Evolutionary conservation across 2,113 vertebrate genomes (phyloP), one percentile per base, ranked within the genome.

Genomic region (Pomatostomus ruficeps): DNA sequence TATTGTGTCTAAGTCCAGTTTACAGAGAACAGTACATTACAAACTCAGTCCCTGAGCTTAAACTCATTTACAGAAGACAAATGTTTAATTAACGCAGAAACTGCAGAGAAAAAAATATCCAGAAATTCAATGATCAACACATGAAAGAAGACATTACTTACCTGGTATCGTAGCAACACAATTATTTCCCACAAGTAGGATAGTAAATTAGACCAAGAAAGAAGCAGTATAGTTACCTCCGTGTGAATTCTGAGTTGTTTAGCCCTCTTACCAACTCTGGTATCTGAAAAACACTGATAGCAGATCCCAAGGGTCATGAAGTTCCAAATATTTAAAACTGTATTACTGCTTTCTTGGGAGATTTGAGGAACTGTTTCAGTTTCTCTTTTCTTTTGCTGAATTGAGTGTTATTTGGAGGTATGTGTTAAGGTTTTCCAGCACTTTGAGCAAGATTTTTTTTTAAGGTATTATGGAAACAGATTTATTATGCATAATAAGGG

Each of bases 121-220:
- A 51, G 29, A 59, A 63, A 51, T n/a, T 3, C 28, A n/a, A n/a
- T 4, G 3, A 57, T 40, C 10, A 14, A 46, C 28, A 84, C 14
- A 49, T 0, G 0, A 61, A 88, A 61, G 0, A 1, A 43, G 14
- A 31, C 11, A 26, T 45, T 38, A 54, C 14, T 68, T 61, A 8
- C 24, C 20, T 33, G 17, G 7, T 59, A 72, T 43, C 17, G 52
- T 1, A 19, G 12, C 54, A 81, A 55, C 23, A 87, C 11, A 58
- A 58, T 8, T 29, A 46, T 71, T 33, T 67, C 70, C 52, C 8
- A 28, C 24, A 72, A 51, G 26, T 12, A 70, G 28, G 10, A 82
- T 63, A 76, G 19, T 22, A 68, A 75, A 55, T 55, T 33, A 51
- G 35, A 63, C 18, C n/a, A 51, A 58, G 15, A 75, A 63, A 82